Base-by-base conservation (phyloP, 1,140 invertebrate species). In the Copidosoma floridanum region DNA sequence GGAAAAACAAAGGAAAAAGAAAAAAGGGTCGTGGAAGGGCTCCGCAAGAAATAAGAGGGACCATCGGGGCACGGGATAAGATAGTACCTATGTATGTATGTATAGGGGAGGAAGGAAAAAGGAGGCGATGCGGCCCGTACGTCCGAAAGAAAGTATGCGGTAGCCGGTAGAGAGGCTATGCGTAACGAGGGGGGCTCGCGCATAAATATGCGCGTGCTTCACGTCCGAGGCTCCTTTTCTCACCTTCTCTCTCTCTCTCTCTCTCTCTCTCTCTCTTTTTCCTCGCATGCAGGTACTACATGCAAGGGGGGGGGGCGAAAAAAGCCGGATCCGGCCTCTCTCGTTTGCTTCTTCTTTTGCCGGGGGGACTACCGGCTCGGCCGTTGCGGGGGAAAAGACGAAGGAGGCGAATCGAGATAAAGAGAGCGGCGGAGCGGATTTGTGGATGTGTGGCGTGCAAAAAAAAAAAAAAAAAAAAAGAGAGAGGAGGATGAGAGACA, bases 151-250 rank as follows among this genome's bases (percentile, higher is more conserved):
- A 78, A 73, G 70, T 79, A 77, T 76, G 73, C 74, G 68, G 65
- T 62, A 56, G 67, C 51, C 16, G 7, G 11, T n/a, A 16, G 10
- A 16, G 10, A 14, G 63, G 57, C 66, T 70, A 76, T 76, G 71
- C 70, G 77, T 78, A 79, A 79, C 75, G 71, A 79, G 71, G 71
- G 65, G 68, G 68, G 69, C 57, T 66, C 67, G 61, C 66, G 70
- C 68, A 69, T 72, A 69, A 70, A 68, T 67, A 66, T 65, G 58
- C 56, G 46, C 53, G 52, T 56, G 54, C 53, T 51, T 51, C 52
- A 32, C 32, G 48, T 60, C 43, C 56, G 43, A 41, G 27, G 48
- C 20, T 16, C 16, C 47, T 43, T 32, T 58, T 58, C 57, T 52
- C 57, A 53, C 48, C 41, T 59, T 24, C 16, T n/a, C 43, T 14